Conservation (phyloP, 2,113 vertebrate species). For the Phyllostomus discolor region DNA sequence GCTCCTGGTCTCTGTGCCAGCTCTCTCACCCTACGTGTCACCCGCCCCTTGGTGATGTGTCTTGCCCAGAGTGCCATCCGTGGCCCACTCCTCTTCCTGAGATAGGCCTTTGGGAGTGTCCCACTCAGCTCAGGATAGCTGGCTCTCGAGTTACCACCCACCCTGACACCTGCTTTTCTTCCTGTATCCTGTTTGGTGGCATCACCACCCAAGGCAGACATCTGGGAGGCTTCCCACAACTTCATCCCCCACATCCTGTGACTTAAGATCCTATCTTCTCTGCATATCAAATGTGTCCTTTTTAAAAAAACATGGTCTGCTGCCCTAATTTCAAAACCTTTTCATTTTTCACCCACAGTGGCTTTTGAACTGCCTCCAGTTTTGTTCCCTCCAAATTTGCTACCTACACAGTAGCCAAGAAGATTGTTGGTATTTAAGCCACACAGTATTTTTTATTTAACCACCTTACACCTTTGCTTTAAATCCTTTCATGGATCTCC, state of each 20-base stretch:
- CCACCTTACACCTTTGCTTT: background rate
- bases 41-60: background rate
- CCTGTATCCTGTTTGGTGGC: constrained; percentile 47
- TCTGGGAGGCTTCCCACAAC: constrained; percentile 34
- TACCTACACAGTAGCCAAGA: background rate
- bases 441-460: background rate
- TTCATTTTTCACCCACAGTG: background rate
- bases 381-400: background rate
- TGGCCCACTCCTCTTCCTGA: background rate
- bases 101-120: background rate
- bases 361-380: constrained; percentile 18
- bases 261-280: constrained; percentile 47
- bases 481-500: background rate
- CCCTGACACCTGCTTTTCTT: constrained; percentile 42
- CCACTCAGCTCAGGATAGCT: background rate
- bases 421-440: background rate
- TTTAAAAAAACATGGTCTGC: background rate
- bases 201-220: constrained; percentile 35
- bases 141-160: background rate
- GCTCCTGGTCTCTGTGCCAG: background rate
- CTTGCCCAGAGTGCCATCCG: background rate
- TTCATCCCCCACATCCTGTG: constrained; percentile 62
- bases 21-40: background rate
- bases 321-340: background rate
- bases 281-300: constrained; percentile 7